Evolutionary conservation across 2,797 vertebrate species (phyloP).

Genomic region (Micrastur ruficollis): DNA sequence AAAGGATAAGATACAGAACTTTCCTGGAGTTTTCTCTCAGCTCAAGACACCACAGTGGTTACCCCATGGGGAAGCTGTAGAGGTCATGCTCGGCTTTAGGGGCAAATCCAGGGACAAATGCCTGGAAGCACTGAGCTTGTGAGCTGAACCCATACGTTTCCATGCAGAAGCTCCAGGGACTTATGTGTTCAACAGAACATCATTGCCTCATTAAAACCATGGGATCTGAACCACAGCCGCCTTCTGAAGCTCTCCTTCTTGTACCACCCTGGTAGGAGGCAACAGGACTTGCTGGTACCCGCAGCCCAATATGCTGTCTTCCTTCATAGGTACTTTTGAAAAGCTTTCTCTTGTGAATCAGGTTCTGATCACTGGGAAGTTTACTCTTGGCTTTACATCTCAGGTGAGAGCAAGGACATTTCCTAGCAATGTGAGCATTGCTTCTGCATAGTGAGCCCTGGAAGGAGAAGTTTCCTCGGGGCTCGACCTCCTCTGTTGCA

Average conservation of each 20-base stretch:
- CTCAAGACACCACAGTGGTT: background rate
- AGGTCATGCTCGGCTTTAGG: background rate
- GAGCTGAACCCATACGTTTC: background rate
- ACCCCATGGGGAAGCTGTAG: background rate
- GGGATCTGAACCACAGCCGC: background rate
- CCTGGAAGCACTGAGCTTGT: background rate
- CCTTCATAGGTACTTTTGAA: background rate
- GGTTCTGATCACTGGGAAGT: background rate
- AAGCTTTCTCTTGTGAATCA: background rate
- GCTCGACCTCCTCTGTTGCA: accelerated
- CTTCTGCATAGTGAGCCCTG: background rate
- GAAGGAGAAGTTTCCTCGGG: background rate
- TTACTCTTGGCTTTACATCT: background rate
- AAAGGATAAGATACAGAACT: background rate
- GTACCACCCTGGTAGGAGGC: background rate
- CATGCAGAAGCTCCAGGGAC: background rate
- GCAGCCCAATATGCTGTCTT: background rate
- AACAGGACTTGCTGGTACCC: background rate
- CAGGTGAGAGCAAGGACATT: background rate
- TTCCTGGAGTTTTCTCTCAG: background rate
- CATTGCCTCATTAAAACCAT: background rate
- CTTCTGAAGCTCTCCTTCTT: background rate
- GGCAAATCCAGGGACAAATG: background rate
- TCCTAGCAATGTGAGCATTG: background rate
- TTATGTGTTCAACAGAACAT: background rate